Conservation (phyloP, 2,888 invertebrate species). For the Eulithis prunata region DNA sequence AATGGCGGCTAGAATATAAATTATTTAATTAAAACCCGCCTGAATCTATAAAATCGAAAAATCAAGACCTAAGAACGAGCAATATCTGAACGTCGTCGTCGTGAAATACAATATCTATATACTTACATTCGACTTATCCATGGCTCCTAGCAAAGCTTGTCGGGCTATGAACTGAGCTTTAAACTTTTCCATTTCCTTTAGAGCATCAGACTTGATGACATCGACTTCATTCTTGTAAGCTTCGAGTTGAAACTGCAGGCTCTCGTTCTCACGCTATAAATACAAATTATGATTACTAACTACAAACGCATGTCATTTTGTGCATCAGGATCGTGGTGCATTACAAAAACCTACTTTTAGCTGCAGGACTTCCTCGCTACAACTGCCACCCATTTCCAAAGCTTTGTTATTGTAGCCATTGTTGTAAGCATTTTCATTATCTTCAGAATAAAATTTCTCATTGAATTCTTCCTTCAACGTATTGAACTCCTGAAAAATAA, state of each 20-base stretch:
- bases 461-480: conserved; percentile 74
- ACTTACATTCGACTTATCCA: conserved; percentile 64
- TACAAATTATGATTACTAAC: neutral
- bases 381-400: conserved; percentile 43
- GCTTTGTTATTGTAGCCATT: conserved; percentile 57
- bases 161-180: conserved; percentile 92
- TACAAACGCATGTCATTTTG: too few relatives aligned
- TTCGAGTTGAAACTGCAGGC: conserved; percentile 94
- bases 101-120: neutral
- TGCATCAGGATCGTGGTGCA: too few relatives aligned
- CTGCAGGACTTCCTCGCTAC: conserved; percentile 60
- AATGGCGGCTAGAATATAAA: conserved; percentile 60
- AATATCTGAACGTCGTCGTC: neutral
- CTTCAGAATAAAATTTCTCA: conserved; percentile 72
- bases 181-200: conserved; percentile 89
- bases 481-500: conserved; percentile 71
- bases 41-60: too few relatives aligned
- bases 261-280: conserved; percentile 94
- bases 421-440: conserved; percentile 50
- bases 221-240: conserved; percentile 98
- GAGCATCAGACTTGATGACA: conserved; percentile 91
- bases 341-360: conserved; percentile 61
- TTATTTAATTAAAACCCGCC: neutral
- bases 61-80: too few relatives aligned
- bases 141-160: conserved; percentile 73